Evolutionary conservation across 2,113 vertebrate species (phyloP), one percentile per base, ranked within the genome.

Genomic region (Canis aureus): DNA sequence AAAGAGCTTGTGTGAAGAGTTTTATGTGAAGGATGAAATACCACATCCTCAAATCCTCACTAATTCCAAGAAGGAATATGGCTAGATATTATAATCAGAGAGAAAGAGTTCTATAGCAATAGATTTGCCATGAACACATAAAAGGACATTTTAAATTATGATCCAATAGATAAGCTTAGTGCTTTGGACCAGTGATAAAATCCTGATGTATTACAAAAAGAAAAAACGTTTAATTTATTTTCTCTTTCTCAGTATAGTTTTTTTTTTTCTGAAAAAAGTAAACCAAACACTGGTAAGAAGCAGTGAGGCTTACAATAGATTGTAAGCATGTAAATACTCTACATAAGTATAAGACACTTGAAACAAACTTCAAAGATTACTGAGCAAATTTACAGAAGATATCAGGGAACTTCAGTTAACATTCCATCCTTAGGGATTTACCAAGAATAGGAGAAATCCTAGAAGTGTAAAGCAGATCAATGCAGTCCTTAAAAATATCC

Each of bases 161-260:
- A 64, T 89, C 55, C 35, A 11, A 38, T 80, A 74, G 71, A 91
- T 55, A 73, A 73, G 32, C 29, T 95, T 71, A 89, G 27, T 49
- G n/a, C 43, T 95, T 27, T 51, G 7, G 19, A 51, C 11, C 23
- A 73, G 29, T 73, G 20, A 15, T 79, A 35, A 95, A 97, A 84
- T 83, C 91, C 15, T 67, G n/a, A 69, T 91, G 64, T 67, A 93
- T 79, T 92, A 86, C 25, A 66, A 95, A 97, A 49, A 83, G 17
- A 27, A 64, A 62, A 51, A 62, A 55, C 2, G 53, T 73, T 57
- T 32, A 16, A 57, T 90, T 93, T 81, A 35, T 49, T 83, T 96
- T 59, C 3, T 80, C 69, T 93, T 89, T 81, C 62, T 92, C 43
- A 73, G 51, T 95, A 12, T 80, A 88, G n/a, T 35, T 71, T 71